Percentiles rank a stretch among this genome's conserved stretches.
These are phyloP conservation scores for Nothura maculosa DNA, from an alignment of 2,797 vertebrate species.

Conservation along the genomic window DNA sequence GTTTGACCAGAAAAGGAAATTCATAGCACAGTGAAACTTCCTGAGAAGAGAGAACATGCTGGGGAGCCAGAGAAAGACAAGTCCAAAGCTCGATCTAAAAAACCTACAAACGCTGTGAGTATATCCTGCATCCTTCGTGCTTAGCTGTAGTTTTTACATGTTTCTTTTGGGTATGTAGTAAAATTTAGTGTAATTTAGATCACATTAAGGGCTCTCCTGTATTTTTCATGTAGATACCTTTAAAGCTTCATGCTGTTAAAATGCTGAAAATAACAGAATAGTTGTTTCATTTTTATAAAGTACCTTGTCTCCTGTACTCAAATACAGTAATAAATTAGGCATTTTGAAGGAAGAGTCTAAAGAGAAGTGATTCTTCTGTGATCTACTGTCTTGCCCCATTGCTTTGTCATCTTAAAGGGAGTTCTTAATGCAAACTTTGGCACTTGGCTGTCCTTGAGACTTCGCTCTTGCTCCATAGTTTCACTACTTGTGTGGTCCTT, in stretches of 20 bases:
- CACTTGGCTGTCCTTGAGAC: background rate
- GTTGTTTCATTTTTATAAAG: background rate
- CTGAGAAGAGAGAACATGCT: conserved; percentile 75
- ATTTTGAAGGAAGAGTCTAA: background rate
- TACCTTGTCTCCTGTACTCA: background rate
- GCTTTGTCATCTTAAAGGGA: background rate
- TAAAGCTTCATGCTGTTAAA: background rate
- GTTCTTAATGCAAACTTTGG: background rate
- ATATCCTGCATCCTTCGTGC: background rate
- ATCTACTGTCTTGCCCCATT: background rate
- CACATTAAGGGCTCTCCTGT: rapidly evolving
- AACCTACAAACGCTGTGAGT: conserved; percentile 82
- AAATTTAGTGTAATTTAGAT: background rate
- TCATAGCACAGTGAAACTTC: conserved; percentile 81
- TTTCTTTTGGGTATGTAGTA: background rate
- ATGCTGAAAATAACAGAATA: background rate
- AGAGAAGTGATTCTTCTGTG: background rate
- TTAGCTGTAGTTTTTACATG: background rate
- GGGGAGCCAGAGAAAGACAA: conserved; percentile 83
- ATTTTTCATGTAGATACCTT: rapidly evolving
- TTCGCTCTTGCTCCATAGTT: background rate
- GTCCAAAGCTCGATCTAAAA: conserved; percentile 84
- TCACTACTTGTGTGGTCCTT: background rate
- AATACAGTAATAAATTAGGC: background rate
- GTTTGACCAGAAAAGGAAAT: conserved; percentile 84